phyloP scores from a whole-genome alignment of 2,797 vertebrate genomes.

The Myripristis murdjan region DNA sequence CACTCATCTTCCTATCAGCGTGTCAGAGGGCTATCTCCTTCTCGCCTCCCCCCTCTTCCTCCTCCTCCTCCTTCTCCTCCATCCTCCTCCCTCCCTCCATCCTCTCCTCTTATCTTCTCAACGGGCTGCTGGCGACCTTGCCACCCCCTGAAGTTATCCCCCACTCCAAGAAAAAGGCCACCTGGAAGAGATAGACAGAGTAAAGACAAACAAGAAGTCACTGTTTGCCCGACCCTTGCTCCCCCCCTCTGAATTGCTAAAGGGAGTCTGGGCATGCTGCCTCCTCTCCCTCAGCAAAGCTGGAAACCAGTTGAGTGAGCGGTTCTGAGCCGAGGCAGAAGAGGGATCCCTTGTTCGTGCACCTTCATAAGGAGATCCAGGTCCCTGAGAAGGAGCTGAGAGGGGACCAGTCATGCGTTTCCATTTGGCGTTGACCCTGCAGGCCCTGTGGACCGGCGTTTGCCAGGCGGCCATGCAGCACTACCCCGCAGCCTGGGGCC shows the following conservation, averaged over 20 bases:
- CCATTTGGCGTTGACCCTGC: constrained; percentile 91
- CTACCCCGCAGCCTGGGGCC: constrained; percentile 96
- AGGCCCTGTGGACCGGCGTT: constrained; percentile 91
- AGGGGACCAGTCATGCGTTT: constrained; percentile 89
- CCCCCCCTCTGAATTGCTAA: constrained; percentile 35
- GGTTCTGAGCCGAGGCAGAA: constrained; percentile 48
- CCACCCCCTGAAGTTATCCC: constrained; percentile 39
- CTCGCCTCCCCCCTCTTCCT: constrained; percentile 42
- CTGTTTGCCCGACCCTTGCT: constrained; percentile 26
- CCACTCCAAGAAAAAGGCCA: constrained; percentile 27
- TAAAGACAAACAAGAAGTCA: constrained; percentile 15
- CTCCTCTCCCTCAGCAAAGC: constrained; percentile 45
- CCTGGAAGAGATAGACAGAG: constrained; percentile 35
- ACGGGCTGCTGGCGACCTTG: constrained; percentile 61
- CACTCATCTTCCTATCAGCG: constrained; percentile 84
- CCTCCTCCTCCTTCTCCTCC: constrained; percentile 42
- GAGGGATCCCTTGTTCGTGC: constrained; percentile 43
- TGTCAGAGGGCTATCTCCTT: constrained; percentile 75
- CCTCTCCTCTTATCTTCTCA: constrained; percentile 71
- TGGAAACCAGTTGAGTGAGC: constrained; percentile 62
- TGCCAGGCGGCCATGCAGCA: constrained; percentile 91
- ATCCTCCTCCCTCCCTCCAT: constrained; percentile 57
- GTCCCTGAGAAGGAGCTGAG: constrained; percentile 45
- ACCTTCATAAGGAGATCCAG: constrained; percentile 43
- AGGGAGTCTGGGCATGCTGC: constrained; percentile 83